Conservation (phyloP, 2,113 vertebrate species). For the Tetraodon nigroviridis region DNA sequence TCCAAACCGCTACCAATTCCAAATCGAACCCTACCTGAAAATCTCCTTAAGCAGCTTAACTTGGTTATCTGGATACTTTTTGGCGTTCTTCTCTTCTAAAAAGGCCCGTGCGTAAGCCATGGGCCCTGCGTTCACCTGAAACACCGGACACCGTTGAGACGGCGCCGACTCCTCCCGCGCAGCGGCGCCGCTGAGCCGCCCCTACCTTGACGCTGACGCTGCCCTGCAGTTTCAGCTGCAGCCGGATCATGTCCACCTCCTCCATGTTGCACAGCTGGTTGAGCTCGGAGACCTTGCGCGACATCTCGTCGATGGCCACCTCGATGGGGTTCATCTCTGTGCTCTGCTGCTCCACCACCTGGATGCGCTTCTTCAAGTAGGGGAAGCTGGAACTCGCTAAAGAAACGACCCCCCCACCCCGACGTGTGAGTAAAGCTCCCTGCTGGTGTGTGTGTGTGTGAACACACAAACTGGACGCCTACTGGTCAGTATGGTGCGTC, state of each 20-base stretch:
- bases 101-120: slow-evolving; percentile 98
- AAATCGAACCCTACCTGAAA: slow-evolving; percentile 81
- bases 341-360: slow-evolving; percentile 91
- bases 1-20: background rate
- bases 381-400: slow-evolving; percentile 91
- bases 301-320: slow-evolving; percentile 99
- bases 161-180: background rate
- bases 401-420: background rate
- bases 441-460: too few species aligned
- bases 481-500: slow-evolving; percentile 93
- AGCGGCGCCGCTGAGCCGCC: too few species aligned
- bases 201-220: slow-evolving; percentile 86
- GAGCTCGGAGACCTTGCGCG: slow-evolving; percentile 92
- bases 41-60: slow-evolving; percentile 96
- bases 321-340: slow-evolving; percentile 96
- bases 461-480: slow-evolving; percentile 7
- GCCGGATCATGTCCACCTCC: slow-evolving; percentile 97
- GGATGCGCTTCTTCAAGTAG: slow-evolving; percentile 94
- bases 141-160: slow-evolving; percentile 1
- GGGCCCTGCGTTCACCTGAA: slow-evolving; percentile 92
- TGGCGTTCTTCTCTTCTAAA: slow-evolving; percentile 94
- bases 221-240: slow-evolving; percentile 97
- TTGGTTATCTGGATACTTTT: slow-evolving; percentile 97
- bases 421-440: background rate
- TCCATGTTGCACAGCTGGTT: slow-evolving; percentile 92